Evolutionary conservation across 2,113 vertebrate species (phyloP), one percentile per base, ranked within the genome.

Genomic region (Garra rufa): DNA sequence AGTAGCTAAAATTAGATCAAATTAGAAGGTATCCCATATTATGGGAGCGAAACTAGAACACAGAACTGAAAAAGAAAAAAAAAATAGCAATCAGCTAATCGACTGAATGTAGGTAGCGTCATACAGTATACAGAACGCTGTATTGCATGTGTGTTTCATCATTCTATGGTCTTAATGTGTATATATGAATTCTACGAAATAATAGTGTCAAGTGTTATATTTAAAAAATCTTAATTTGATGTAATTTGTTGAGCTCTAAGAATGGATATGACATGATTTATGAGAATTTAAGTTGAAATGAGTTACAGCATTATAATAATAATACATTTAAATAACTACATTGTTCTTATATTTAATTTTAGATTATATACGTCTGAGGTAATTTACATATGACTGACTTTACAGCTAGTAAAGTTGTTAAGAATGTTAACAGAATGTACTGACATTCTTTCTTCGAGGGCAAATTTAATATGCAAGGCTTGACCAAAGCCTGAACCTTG

Each of bases 401-500:
- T n/a, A n/a, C n/a, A n/a, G n/a, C n/a, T n/a, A n/a, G n/a, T n/a
- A n/a, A n/a, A 26, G 5, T 50, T 48, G 24, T 34, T 57, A 28
- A 41, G 79, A 52, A 69, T 11, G 1, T 28, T 52, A 61, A 61
- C 34, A 76, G 26, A 48, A 75, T 74, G 34, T 55, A 78, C 46
- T 52, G 34, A 55, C 14, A 43, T 52, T 4, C 70, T 74, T 70
- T 81, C 34, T 70, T 83, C 52, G 34, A 83, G 80, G 67, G 80
- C 55, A 87, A 55, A 73, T 81, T 84, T 86, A 84, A 73, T 73
- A 83, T 84, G 78, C 83, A 81, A 50, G 26, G 43, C 30, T 28
- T 85, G 75, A 87, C 57, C 43, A 74, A 57, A 61, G 70, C 57
- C 30, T 85, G 80, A 87, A 81, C 85, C 75, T 76, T 87, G 59